Conservation (phyloP, 2,113 vertebrate species). For the Puffinus mauretanicus region DNA sequence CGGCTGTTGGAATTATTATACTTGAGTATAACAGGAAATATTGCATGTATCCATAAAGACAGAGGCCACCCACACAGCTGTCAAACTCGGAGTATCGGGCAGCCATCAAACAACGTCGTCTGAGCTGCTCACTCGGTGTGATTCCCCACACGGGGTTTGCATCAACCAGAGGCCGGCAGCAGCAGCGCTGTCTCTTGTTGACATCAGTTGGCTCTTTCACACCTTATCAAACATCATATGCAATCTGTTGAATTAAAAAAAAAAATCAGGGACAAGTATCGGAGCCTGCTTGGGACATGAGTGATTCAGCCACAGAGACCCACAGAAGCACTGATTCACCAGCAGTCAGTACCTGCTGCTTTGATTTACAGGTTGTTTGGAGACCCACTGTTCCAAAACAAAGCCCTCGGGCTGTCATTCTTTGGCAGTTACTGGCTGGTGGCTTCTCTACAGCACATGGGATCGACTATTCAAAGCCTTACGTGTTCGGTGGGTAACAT, state of each 20-base stretch:
- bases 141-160: not conserved
- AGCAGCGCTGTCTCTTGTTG: not conserved
- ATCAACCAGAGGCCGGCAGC: not conserved
- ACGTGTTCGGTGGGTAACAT: accelerated
- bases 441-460: not conserved
- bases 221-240: not conserved
- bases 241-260: not conserved
- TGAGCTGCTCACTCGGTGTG: not conserved
- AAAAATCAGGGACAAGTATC: not conserved
- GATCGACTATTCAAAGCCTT: accelerated
- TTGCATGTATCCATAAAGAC: not conserved
- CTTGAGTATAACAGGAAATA: not conserved
- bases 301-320: not conserved
- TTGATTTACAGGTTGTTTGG: accelerated
- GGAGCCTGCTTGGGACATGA: accelerated
- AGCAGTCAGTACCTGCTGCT: not conserved
- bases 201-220: not conserved
- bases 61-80: not conserved
- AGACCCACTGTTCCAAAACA: accelerated
- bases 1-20: not conserved
- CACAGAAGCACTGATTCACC: not conserved
- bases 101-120: accelerated
- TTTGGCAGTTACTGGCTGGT: not conserved
- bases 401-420: not conserved
- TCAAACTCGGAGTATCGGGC: not conserved